These are phyloP conservation scores for Tiliacea citrago DNA, from an alignment of 2,888 invertebrate species.

Conservation along the genomic window DNA sequence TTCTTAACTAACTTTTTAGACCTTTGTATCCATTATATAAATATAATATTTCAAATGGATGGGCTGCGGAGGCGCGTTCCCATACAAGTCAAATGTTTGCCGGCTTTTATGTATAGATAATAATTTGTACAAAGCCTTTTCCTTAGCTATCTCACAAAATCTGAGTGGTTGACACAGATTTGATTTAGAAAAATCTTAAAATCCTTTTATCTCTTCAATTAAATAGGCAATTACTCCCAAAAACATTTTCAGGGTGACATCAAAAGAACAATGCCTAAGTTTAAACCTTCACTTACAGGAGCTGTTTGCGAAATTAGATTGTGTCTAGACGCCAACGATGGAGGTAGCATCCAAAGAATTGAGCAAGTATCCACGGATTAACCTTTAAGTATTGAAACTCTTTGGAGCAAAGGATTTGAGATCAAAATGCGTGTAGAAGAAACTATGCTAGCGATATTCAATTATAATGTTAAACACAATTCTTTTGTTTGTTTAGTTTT, in stretches of 20 bases:
- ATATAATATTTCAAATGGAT: no score
- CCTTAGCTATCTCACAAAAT: background rate
- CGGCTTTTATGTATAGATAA: background rate
- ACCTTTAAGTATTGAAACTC: constrained; percentile 9
- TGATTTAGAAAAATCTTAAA: background rate
- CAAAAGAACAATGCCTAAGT: constrained; percentile 9
- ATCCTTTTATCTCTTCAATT: constrained; percentile 4
- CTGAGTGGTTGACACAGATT: background rate
- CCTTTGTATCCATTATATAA: no score
- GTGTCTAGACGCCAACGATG: constrained; percentile 42
- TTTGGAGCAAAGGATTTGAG: constrained; percentile 9
- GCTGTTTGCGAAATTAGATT: constrained; percentile 38
- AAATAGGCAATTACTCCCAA: background rate
- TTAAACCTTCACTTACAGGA: background rate
- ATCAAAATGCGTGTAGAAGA: background rate
- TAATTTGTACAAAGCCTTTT: background rate
- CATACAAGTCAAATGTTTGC: background rate
- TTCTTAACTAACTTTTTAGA: no score
- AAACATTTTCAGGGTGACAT: constrained; percentile 16
- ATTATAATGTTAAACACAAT: no score
- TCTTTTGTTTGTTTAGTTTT: no score
- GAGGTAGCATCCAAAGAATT: constrained; percentile 18
- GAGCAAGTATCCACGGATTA: constrained; percentile 18
- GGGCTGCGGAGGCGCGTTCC: background rate
- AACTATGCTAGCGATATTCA: background rate